Evolutionary conservation across 2,888 invertebrate species (phyloP).

Genomic region (Loripinus fragilis): DNA sequence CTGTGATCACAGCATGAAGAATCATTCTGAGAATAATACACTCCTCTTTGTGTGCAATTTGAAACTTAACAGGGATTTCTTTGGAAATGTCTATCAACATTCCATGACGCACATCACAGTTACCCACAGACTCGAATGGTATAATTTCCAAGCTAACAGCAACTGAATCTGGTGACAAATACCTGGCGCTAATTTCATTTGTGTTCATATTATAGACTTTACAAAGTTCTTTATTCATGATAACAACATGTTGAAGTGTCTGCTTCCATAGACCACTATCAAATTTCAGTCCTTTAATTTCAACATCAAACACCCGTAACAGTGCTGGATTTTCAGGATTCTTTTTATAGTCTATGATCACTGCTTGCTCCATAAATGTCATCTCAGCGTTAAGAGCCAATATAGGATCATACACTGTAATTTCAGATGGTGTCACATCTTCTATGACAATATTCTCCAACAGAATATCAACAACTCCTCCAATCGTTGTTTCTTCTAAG

Average conservation of each 20-base stretch:
- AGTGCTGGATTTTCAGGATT: background rate
- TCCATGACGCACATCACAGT: background rate
- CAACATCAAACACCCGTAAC: background rate
- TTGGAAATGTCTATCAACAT: background rate
- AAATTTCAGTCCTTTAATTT: background rate
- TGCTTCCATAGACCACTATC: background rate
- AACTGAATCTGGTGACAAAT: background rate
- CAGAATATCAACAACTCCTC: background rate
- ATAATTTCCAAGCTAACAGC: background rate
- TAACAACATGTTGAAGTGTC: background rate
- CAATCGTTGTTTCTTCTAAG: background rate
- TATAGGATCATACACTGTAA: background rate
- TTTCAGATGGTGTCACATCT: background rate
- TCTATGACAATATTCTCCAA: background rate
- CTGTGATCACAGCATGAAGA: background rate
- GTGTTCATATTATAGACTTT: background rate
- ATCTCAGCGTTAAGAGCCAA: background rate
- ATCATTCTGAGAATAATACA: background rate
- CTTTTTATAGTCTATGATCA: background rate
- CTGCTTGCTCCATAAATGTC: background rate
- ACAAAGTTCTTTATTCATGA: background rate
- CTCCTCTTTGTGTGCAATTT: background rate
- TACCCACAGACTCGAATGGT: background rate
- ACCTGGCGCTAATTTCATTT: background rate
- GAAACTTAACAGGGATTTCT: background rate